A percentile compares a stretch with the other conserved stretches of the same genome.
phyloP scores from a whole-genome alignment of 2,113 vertebrate genomes.

The Labeo catla region DNA sequence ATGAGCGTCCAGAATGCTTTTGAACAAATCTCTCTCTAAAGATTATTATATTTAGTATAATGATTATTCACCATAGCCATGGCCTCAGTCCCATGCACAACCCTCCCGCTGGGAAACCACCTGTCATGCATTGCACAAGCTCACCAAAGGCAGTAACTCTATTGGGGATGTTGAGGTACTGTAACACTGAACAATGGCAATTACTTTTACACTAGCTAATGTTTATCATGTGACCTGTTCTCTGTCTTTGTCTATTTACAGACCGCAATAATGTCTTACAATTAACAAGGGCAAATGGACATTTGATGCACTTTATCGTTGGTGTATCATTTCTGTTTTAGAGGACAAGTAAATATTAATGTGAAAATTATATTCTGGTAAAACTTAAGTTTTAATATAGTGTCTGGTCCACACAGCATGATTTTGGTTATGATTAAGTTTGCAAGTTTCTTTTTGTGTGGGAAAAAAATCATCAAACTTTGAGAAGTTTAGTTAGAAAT shows the following conservation, averaged over 20 bases:
- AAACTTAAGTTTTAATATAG: too few relatives aligned
- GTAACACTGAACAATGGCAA: neutral
- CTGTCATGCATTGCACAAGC: constrained; percentile 5
- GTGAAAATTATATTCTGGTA: neutral
- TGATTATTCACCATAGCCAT: neutral
- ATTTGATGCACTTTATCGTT: constrained; percentile 68
- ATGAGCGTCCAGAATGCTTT: neutral
- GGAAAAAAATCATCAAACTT: too few relatives aligned
- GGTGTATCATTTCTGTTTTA: constrained; percentile 22
- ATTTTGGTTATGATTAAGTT: neutral
- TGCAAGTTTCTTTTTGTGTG: neutral
- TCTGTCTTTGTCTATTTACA: constrained; percentile 33
- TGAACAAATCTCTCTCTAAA: neutral
- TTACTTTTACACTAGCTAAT: neutral
- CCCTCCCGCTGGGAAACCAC: constrained; percentile 56
- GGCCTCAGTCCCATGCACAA: fast-evolving
- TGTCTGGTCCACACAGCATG: neutral
- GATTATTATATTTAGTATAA: neutral
- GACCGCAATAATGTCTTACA: constrained; percentile 67
- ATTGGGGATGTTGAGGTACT: constrained; percentile 63
- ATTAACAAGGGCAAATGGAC: constrained; percentile 67
- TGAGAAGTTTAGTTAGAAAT: too few relatives aligned
- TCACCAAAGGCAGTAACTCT: constrained; percentile 1
- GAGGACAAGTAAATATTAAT: neutral
- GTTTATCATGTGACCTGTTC: neutral